Evolutionary conservation across 2,113 vertebrate species (phyloP).

Genomic region (Rhabdornis inornatus): DNA sequence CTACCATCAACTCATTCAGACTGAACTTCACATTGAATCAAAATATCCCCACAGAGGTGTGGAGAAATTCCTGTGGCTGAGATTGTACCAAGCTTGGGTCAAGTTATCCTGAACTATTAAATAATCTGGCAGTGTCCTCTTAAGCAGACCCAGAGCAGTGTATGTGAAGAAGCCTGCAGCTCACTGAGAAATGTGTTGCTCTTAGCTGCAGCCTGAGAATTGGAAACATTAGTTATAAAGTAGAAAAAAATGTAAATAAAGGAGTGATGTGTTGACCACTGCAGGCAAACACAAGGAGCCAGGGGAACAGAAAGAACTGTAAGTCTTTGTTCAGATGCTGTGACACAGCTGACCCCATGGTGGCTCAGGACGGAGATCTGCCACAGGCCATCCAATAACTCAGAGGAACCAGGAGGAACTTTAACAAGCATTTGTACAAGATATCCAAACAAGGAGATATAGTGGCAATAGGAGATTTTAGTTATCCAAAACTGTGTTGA

Average conservation of each 20-base stretch:
- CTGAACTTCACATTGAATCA: background rate
- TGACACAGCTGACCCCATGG: background rate
- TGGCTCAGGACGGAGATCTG: background rate
- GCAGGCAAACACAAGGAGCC: background rate
- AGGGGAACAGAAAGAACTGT: slow-evolving; percentile 5
- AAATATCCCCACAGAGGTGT: background rate
- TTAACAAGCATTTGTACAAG: background rate
- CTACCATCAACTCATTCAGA: background rate
- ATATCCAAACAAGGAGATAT: background rate
- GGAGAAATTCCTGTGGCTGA: background rate
- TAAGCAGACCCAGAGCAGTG: background rate
- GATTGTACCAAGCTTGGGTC: background rate
- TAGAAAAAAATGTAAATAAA: slow-evolving; percentile 7
- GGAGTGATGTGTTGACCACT: background rate
- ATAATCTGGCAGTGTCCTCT: background rate
- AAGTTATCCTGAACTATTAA: background rate
- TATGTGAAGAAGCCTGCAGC: background rate
- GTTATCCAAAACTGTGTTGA: background rate
- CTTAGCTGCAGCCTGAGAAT: background rate
- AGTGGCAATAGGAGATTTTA: background rate
- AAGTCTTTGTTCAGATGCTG: background rate
- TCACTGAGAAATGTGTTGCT: background rate
- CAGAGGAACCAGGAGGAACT: background rate
- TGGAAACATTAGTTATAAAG: background rate
- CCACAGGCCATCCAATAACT: background rate